phyloP scores from a whole-genome alignment of 2,113 vertebrate genomes.

The Hipposideros armiger region DNA sequence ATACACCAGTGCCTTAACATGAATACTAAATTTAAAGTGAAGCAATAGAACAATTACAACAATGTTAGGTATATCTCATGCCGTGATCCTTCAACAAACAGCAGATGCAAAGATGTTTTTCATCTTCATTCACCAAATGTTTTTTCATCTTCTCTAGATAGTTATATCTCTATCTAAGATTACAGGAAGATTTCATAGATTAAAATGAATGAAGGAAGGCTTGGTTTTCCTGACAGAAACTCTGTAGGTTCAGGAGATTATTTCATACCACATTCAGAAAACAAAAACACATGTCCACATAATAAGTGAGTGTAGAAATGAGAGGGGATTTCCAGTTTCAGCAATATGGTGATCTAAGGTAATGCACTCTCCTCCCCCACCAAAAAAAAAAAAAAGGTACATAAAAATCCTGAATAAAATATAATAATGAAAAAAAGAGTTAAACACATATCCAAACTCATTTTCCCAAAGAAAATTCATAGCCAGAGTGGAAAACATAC shows the following conservation, averaged over 20 bases:
- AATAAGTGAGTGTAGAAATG: not conserved
- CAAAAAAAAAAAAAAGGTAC: not conserved
- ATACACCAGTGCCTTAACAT: not conserved
- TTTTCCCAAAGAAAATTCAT: not conserved
- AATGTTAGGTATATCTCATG: not conserved
- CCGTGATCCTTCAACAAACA: constrained; percentile 1
- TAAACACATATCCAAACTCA: not conserved
- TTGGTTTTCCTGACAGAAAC: not conserved
- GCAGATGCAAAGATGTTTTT: not conserved
- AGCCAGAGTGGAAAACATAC: constrained; percentile 4
- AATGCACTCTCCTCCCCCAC: not conserved
- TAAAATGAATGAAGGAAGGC: not conserved
- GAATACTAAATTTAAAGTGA: not conserved
- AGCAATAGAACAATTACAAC: not conserved
- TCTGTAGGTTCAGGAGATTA: not conserved
- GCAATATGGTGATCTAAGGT: not conserved
- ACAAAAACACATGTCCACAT: not conserved
- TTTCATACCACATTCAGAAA: not conserved
- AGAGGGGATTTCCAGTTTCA: not conserved
- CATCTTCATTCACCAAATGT: not conserved
- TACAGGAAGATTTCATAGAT: not conserved
- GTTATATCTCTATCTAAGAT: not conserved
- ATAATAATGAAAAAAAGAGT: not conserved
- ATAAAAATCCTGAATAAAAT: constrained; percentile 34
- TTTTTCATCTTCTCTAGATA: not conserved